Conservation (phyloP, 2,888 invertebrate genomes). For the Atethmia centrago region DNA sequence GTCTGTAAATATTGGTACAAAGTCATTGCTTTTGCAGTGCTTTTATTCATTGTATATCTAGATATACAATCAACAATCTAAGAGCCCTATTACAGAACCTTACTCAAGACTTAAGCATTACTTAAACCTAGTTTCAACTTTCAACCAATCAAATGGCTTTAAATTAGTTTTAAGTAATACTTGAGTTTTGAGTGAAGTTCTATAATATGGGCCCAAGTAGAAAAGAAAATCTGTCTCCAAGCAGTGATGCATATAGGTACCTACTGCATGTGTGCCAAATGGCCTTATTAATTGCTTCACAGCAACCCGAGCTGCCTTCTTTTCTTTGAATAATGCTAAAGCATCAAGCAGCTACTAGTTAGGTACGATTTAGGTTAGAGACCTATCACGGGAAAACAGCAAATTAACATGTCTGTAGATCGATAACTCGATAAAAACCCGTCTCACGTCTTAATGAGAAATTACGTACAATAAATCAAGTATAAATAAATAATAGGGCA, state of each 20-base stretch:
- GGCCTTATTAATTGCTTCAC: neutral
- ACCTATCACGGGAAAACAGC: neutral
- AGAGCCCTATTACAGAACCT: too few relatives aligned
- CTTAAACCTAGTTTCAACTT: too few relatives aligned
- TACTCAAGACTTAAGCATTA: too few relatives aligned
- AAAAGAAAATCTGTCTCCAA: too few relatives aligned
- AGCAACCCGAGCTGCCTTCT: neutral
- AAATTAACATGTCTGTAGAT: slow-evolving; percentile 22
- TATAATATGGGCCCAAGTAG: too few relatives aligned
- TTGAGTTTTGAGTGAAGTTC: too few relatives aligned
- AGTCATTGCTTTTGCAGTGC: neutral
- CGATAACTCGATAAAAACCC: slow-evolving; percentile 23
- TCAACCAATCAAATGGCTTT: too few relatives aligned
- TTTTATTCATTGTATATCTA: neutral
- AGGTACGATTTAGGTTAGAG: too few relatives aligned
- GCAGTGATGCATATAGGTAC: neutral
- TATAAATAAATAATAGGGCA: slow-evolving; percentile 20
- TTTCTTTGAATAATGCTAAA: slow-evolving; percentile 3
- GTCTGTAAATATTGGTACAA: too few relatives aligned
- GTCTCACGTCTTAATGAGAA: slow-evolving; percentile 10
- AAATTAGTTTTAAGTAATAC: too few relatives aligned
- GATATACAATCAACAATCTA: neutral
- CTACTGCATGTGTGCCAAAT: slow-evolving; percentile 3
- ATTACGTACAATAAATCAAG: slow-evolving; percentile 43
- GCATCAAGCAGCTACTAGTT: neutral